Base-by-base conservation (phyloP, 2,888 invertebrate genomes). In the Apamea anceps region DNA sequence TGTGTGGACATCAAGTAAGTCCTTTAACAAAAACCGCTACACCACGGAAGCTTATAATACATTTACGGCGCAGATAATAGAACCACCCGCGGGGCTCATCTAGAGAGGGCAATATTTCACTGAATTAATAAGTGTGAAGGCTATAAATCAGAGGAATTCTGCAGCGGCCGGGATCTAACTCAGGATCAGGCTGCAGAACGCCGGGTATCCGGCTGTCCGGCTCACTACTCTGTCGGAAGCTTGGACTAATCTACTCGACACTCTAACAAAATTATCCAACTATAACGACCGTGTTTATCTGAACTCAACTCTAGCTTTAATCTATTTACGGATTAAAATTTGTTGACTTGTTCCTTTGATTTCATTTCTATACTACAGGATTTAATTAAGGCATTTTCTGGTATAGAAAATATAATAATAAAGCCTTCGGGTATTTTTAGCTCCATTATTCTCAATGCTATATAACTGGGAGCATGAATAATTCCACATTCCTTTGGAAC, bases 91-190 rank as follows among this genome's bases (percentile, higher is more conserved):
- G 45, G 77, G 25, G 82, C 37, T 85, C 84, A 82, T 86, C 83
- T 85, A 75, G 78, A 84, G 83, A 76, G 74, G 71, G 85, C 80
- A 60, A 87, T 85, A 85, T 71, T 86, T 90, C 89, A 87, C 85
- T 79, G 87, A 85, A 89, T 88, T 90, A 90, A 89, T 90, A 89
- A 75, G 66, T 71, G 73, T 75, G 81, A 81, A 77, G 71, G 87
- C 66, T 83, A 91, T 91, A 91, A 91, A 91, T 91, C 89, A 88
- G 72, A 18, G 54, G 72, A 80, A 87, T 77, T 85, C 86, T 87
- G 87, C 82, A 85, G 72, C 79, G 77, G 48, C 70, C 12, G 62
- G 62, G 48, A 42, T 80, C 60, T 82, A 77, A 45, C 37, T 62
- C 32, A n/a, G 80, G 48, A 78, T 77, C 72, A 67, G 45, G 62